Percentiles rank a stretch among this genome's conserved stretches.
Conservation (phyloP, 2,797 vertebrate species). For the Chelmon rostratus region DNA sequence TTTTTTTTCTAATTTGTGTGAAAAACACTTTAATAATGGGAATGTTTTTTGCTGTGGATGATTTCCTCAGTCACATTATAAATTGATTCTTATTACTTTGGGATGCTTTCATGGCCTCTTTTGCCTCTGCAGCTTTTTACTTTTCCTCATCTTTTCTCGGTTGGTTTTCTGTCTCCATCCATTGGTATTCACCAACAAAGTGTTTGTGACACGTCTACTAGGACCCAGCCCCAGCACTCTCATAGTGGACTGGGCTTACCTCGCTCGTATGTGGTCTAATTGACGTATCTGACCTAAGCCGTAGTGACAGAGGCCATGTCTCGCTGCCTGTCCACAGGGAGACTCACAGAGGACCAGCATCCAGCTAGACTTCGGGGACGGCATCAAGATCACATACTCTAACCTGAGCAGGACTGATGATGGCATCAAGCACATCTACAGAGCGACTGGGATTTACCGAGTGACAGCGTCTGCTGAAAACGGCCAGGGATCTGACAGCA, state of each 20-base stretch:
- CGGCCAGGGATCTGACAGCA: conserved; percentile 92
- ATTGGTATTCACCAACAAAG: conserved; percentile 57
- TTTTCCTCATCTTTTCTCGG: conserved; percentile 52
- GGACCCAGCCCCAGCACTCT: conserved; percentile 64
- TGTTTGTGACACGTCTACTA: conserved; percentile 64
- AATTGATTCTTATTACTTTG: conserved; percentile 15
- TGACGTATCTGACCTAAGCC: conserved; percentile 67
- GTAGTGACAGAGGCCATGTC: conserved; percentile 75
- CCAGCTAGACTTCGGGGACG: conserved; percentile 96
- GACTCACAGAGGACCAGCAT: conserved; percentile 94
- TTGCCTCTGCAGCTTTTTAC: conserved; percentile 21
- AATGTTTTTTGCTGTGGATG: conserved; percentile 19
- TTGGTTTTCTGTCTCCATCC: conserved; percentile 64
- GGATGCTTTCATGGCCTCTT: conserved; percentile 35
- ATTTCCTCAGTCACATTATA: conserved; percentile 32
- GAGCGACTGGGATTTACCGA: conserved; percentile 92
- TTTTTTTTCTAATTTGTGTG: conserved; percentile 17
- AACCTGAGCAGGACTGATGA: conserved; percentile 95
- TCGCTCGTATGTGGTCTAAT: conserved; percentile 46
- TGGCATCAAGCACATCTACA: conserved; percentile 93
- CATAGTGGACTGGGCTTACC: conserved; percentile 45
- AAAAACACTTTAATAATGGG: conserved; percentile 14
- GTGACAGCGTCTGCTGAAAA: conserved; percentile 93
- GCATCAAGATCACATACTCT: conserved; percentile 94
- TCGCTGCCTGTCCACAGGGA: conserved; percentile 85